Percentiles rank a stretch among this genome's conserved stretches.
Conservation (phyloP, 2,113 vertebrate species). For the Pomatorhinus ruficollis region DNA sequence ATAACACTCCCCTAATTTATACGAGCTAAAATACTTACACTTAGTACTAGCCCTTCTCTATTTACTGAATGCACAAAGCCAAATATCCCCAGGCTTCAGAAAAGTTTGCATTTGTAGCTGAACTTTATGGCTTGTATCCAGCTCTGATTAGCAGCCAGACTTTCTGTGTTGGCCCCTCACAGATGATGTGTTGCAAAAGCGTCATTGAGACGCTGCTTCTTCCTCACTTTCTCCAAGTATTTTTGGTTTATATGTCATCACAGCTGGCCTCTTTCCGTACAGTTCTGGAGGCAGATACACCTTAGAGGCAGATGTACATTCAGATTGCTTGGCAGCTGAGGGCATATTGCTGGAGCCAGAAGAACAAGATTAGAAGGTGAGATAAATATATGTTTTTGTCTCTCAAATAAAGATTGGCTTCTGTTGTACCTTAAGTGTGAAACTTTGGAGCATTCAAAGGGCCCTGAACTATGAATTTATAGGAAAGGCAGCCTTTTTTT, state of each 20-base stretch:
- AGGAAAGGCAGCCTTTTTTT: not conserved
- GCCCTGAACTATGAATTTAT: not conserved
- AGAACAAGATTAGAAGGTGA: slow-evolving; percentile 55
- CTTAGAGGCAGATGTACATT: slow-evolving; percentile 49
- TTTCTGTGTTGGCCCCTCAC: slow-evolving; percentile 25
- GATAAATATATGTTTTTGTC: slow-evolving; percentile 50
- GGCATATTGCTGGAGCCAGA: slow-evolving; percentile 12
- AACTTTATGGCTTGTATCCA: slow-evolving; percentile 45
- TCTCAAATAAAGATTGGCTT: slow-evolving; percentile 25
- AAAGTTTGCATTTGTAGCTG: slow-evolving; percentile 37
- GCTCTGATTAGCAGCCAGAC: slow-evolving; percentile 8
- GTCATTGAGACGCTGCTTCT: not conserved
- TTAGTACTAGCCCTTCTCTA: not conserved
- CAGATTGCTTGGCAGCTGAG: slow-evolving; percentile 52
- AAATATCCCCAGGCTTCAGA: slow-evolving; percentile 1
- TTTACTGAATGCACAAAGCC: not conserved
- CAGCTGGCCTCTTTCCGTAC: slow-evolving; percentile 26
- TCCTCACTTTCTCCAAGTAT: slow-evolving; percentile 31
- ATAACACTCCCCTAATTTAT: not conserved
- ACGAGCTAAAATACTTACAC: not conserved
- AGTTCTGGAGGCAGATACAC: slow-evolving; percentile 24
- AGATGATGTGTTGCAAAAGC: slow-evolving; percentile 11
- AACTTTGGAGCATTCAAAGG: not conserved
- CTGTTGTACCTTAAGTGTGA: not conserved
- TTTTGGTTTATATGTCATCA: slow-evolving; percentile 47